phyloP scores from a whole-genome alignment of 1,140 invertebrate genomes.

The Apis mellifera region DNA sequence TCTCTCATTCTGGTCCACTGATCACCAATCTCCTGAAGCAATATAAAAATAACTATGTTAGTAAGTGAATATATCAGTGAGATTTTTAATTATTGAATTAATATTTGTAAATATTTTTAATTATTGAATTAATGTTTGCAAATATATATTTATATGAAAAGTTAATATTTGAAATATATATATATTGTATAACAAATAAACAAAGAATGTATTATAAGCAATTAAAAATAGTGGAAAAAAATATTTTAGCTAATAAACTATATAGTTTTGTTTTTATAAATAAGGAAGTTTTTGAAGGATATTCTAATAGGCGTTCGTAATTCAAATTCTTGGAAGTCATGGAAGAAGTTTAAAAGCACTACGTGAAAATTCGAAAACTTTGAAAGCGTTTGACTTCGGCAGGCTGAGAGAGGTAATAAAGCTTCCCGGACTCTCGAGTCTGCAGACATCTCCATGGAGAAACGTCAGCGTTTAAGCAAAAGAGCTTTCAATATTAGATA shows the following conservation, averaged over 20 bases:
- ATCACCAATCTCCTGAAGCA: constrained; percentile 56
- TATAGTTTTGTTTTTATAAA: background rate
- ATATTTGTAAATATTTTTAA: background rate
- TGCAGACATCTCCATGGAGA: constrained; percentile 3
- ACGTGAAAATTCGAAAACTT: constrained; percentile 2
- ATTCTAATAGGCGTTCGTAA: background rate
- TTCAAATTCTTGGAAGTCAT: background rate
- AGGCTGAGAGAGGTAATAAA: constrained; percentile 18
- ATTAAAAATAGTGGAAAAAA: too few relatives aligned
- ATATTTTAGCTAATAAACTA: background rate
- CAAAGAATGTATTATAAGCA: too few relatives aligned
- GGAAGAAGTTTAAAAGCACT: background rate
- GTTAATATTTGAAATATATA: too few relatives aligned
- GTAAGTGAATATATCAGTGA: background rate
- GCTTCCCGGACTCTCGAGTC: constrained; percentile 13
- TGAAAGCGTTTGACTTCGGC: constrained; percentile 1
- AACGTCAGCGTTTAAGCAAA: constrained; percentile 47
- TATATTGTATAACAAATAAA: too few relatives aligned
- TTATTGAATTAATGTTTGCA: background rate
- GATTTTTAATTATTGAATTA: background rate
- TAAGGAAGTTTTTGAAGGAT: background rate
- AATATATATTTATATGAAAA: too few relatives aligned
- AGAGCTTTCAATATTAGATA: constrained; percentile 20
- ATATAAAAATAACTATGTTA: background rate
- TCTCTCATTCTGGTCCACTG: constrained; percentile 66